Evolutionary conservation across 2,888 invertebrate genomes (phyloP).

Genomic region (Watsonalla binaria): DNA sequence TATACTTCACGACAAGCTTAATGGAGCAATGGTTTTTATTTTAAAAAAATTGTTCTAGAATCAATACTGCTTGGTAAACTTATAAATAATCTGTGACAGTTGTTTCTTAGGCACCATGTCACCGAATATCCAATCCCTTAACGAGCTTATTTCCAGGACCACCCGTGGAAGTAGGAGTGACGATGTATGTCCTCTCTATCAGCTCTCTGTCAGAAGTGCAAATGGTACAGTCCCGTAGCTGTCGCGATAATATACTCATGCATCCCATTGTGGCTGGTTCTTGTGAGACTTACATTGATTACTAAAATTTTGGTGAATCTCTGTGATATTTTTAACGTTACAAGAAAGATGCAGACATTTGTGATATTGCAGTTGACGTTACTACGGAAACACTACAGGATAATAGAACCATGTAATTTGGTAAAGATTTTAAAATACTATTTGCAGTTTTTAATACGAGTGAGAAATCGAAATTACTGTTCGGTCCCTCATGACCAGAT

Average conservation of each 20-base stretch:
- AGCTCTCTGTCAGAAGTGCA: constrained; percentile 91
- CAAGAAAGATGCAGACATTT: no score
- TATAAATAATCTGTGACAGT: neutral
- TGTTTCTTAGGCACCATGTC: neutral
- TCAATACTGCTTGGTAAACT: no score
- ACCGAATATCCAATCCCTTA: neutral
- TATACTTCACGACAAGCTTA: no score
- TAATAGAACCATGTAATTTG: no score
- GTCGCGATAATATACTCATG: neutral
- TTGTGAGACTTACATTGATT: neutral
- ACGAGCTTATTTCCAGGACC: constrained; percentile 76
- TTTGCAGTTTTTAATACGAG: no score
- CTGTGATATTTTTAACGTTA: neutral
- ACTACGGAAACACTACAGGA: no score
- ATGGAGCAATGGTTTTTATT: no score
- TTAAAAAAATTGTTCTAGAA: no score
- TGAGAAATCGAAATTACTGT: no score
- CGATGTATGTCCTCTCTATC: constrained; percentile 91
- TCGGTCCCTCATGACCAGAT: no score
- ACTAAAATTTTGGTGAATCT: neutral
- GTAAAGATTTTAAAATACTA: no score
- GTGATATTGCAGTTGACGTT: no score
- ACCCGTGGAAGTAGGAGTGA: constrained; percentile 90
- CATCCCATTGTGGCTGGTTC: neutral
- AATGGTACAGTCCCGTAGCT: constrained; percentile 68